A percentile compares a stretch with the other conserved stretches of the same genome.
Evolutionary conservation across 1,140 invertebrate species (phyloP).

Genomic region (Leptinotarsa defecta): DNA sequence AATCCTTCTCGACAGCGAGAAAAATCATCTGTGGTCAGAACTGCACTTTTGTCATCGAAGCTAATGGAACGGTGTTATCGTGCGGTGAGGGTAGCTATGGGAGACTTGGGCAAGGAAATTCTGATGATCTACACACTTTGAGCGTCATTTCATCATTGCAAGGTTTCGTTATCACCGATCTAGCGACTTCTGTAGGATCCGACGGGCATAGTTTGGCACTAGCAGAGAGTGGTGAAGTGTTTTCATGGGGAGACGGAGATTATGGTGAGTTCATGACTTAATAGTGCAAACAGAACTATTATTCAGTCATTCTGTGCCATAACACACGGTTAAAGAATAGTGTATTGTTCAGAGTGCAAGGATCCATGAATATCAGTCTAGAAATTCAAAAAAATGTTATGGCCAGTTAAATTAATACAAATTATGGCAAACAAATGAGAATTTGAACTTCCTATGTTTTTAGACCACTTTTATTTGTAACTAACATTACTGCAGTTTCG

Average conservation of each 20-base stretch:
- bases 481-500: no score
- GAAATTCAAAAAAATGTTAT: no score
- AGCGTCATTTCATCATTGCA: constrained; percentile 69
- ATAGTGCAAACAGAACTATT: no score
- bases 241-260: constrained; percentile 87
- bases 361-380: no score
- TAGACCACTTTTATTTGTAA: no score
- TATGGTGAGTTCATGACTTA: constrained; percentile 64
- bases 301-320: no score
- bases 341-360: no score
- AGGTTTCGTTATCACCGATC: constrained; percentile 69
- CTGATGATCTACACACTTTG: constrained; percentile 77
- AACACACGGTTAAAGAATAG: no score
- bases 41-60: constrained; percentile 68
- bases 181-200: constrained; percentile 83
- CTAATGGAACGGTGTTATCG: constrained; percentile 75
- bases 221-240: constrained; percentile 87
- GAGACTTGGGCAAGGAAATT: constrained; percentile 88
- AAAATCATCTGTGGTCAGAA: constrained; percentile 72
- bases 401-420: no score
- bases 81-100: constrained; percentile 97
- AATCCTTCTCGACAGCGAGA: constrained; percentile 60
- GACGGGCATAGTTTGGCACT: constrained; percentile 93
- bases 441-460: no score
- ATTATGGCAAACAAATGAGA: no score